Evolutionary conservation across 92 coral and sea anemone species (phyloP).

Genomic region (Phymanthus crucifer): DNA sequence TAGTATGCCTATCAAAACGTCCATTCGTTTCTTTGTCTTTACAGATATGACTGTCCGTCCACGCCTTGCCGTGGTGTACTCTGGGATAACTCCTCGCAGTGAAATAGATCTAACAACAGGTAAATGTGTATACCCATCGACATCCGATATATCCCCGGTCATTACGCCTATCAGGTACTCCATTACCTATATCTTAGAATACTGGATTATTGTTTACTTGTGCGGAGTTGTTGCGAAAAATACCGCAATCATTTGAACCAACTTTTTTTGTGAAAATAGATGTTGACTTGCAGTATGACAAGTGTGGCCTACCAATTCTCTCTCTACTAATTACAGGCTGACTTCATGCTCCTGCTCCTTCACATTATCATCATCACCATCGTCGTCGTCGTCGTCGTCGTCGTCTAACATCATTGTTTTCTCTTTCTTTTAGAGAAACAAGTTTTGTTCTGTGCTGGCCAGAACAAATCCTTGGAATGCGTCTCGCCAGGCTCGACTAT

Average conservation of each 20-base stretch:
- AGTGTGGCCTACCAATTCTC: neutral
- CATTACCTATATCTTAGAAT: too few species aligned
- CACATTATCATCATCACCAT: too few species aligned
- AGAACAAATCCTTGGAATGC: constrained; percentile 91
- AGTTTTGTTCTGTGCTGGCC: constrained; percentile 86
- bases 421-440: constrained; percentile 66
- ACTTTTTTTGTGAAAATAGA: too few species aligned
- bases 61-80: neutral
- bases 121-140: neutral
- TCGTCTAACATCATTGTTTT: neutral
- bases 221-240: too few species aligned
- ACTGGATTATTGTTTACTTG: too few species aligned
- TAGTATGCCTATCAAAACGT: neutral
- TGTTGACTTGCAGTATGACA: neutral
- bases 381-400: neutral
- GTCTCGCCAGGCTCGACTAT: constrained; percentile 93
- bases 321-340: too few species aligned
- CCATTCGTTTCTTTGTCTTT: neutral
- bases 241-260: too few species aligned
- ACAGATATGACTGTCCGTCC: neutral
- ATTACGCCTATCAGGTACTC: neutral
- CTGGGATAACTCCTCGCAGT: constrained; percentile 54
- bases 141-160: neutral
- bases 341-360: too few species aligned
- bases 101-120: constrained; percentile 84